phyloP scores from a whole-genome alignment of 2,113 vertebrate genomes.

The Phyllostomus hastatus region DNA sequence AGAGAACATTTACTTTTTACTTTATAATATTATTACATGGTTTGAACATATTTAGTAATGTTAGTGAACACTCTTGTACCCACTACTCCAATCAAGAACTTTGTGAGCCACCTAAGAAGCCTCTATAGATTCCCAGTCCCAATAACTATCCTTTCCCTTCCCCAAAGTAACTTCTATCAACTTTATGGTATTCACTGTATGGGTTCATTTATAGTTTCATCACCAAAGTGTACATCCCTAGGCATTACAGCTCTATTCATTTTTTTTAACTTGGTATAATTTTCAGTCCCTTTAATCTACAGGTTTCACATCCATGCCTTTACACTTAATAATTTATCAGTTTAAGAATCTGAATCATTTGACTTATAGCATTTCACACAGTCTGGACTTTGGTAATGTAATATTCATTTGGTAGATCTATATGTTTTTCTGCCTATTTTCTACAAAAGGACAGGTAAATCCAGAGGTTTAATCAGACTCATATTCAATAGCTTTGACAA shows the following conservation, averaged over 20 bases:
- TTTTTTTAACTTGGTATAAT: neutral
- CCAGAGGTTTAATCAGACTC: neutral
- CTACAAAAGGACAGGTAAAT: neutral
- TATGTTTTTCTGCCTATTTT: neutral
- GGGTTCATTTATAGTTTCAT: neutral
- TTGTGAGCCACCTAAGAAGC: neutral
- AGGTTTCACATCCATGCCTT: neutral
- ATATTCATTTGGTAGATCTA: neutral
- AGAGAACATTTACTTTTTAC: neutral
- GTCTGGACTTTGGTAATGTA: neutral
- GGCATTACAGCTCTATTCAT: neutral
- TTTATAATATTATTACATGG: neutral
- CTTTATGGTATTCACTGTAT: neutral
- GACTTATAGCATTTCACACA: neutral
- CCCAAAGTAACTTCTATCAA: neutral
- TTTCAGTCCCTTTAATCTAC: neutral
- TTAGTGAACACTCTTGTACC: neutral
- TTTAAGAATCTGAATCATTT: neutral
- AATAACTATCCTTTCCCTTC: neutral
- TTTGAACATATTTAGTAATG: neutral
- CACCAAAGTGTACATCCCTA: neutral
- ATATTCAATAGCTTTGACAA: neutral
- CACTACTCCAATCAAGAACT: neutral
- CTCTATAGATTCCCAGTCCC: neutral
- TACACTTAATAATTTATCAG: neutral